Conservation (phyloP, 2,888 invertebrate species). For the Acleris emargana region DNA sequence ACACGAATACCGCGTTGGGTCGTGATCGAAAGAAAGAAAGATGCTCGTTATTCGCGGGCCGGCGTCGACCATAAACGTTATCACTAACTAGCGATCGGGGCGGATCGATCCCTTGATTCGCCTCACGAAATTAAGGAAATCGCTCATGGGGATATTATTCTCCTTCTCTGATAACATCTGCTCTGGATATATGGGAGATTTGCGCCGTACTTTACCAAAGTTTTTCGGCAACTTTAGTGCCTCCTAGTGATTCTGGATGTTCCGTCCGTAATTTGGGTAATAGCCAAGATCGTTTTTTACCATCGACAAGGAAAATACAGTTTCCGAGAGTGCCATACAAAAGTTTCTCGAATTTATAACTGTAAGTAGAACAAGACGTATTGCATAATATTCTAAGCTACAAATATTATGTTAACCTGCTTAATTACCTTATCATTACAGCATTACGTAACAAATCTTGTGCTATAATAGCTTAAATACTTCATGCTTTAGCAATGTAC, state of each 20-base stretch:
- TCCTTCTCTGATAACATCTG: constrained; percentile 55
- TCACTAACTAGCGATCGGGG: constrained; percentile 80
- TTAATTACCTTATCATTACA: too few relatives aligned
- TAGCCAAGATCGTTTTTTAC: constrained; percentile 30
- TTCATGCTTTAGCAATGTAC: too few relatives aligned
- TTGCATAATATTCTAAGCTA: background rate
- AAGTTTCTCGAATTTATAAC: background rate
- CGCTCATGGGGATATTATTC: constrained; percentile 83
- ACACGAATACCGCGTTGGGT: constrained; percentile 68
- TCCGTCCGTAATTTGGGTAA: constrained; percentile 27
- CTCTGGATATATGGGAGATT: constrained; percentile 44
- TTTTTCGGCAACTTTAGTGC: constrained; percentile 35
- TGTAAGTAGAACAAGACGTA: background rate
- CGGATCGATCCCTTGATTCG: constrained; percentile 80
- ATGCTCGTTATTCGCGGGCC: constrained; percentile 69
- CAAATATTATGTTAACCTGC: too few relatives aligned
- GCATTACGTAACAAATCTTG: too few relatives aligned
- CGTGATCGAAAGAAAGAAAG: constrained; percentile 77
- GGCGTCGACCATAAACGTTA: constrained; percentile 76
- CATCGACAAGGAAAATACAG: constrained; percentile 3
- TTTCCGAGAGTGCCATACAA: background rate
- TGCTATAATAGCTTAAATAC: too few relatives aligned
- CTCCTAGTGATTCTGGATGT: constrained; percentile 30
- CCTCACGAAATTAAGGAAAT: constrained; percentile 83
- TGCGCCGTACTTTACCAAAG: constrained; percentile 34